Evolutionary conservation across 2,888 invertebrate species (phyloP), one percentile per base, ranked within the genome.

Genomic region (Thera obeliscata): DNA sequence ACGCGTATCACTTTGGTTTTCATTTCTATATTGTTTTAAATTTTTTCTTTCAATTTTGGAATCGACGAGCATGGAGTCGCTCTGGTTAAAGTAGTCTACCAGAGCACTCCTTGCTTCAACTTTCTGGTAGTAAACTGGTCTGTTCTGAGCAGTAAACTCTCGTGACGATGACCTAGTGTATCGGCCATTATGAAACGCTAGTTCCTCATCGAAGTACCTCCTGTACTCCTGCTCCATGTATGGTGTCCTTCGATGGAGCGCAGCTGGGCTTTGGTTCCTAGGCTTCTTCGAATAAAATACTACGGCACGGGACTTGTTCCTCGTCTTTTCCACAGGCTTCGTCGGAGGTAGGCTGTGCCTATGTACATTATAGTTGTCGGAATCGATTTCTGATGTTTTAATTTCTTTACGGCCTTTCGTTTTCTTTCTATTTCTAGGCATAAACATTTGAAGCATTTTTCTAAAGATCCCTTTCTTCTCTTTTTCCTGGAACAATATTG

Each of bases 181-280:
- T 46, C 70, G 73, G n/a, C 75, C 76, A 9, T 70, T 68, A 33
- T 83, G 79, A 70, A 84, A 87, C 73, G 81, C 80, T 2, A 87
- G 70, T 36, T 78, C 79, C 68, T 90, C 89, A 68, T 86, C 80
- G 86, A 89, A 89, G 41, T 83, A 76, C n/a, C 86, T 80, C 52
- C 86, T 80, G 66, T 87, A 81, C 70, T 90, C 88, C 70, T 90
- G 90, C 70, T 90, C 89, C 83, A 87, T 83, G 59, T 87, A 86
- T 0, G 88, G 87, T 0, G 77, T 66, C 50, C 74, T 77, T 43
- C 71, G 75, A 3, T 58, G 6, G 9, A 49, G 6, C 4, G 46
- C 8, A 55, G 72, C 77, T 2, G 79, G 77, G 41, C 78, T 79
- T 33, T 65, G 74, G 2, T 77, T 79, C 54, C 78, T 75, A 7